Percentiles rank a stretch among this genome's conserved stretches.
phyloP scores from a whole-genome alignment of 1,140 invertebrate genomes.

The Artemia franciscana region DNA sequence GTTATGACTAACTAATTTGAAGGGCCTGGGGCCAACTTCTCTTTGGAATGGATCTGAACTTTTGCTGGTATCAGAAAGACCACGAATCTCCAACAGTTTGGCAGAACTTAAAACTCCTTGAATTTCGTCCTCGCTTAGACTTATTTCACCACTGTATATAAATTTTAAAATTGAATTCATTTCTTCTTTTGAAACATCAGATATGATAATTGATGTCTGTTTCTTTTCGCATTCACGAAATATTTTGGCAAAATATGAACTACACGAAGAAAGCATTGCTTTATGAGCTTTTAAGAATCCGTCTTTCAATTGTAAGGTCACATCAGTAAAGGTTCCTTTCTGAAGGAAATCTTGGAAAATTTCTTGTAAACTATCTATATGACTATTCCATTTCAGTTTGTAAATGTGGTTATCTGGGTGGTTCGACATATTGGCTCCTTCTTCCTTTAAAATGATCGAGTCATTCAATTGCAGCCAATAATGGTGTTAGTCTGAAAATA shows the following conservation, averaged over 20 bases:
- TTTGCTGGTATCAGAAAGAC: not conserved
- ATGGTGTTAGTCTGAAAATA: too few species aligned
- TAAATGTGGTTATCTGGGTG: not conserved
- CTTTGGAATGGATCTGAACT: not conserved
- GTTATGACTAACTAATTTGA: not conserved
- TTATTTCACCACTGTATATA: slow-evolving; percentile 44
- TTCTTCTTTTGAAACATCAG: slow-evolving; percentile 70
- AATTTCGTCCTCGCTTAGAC: slow-evolving; percentile 1
- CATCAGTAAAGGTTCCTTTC: slow-evolving; percentile 10
- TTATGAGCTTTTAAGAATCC: slow-evolving; percentile 11
- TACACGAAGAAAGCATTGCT: slow-evolving; percentile 11
- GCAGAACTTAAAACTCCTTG: slow-evolving; percentile 3
- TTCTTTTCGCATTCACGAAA: slow-evolving; percentile 33
- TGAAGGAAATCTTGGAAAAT: slow-evolving; percentile 26
- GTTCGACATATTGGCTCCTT: not conserved
- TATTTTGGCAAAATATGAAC: slow-evolving; percentile 10
- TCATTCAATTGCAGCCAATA: too few species aligned
- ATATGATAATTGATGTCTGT: slow-evolving; percentile 76
- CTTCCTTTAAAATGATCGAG: too few species aligned
- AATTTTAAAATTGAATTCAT: slow-evolving; percentile 74
- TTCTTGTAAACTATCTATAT: slow-evolving; percentile 16
- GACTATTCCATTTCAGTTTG: slow-evolving; percentile 19
- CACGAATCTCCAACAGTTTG: slow-evolving; percentile 6
- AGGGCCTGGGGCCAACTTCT: not conserved
- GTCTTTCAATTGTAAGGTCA: slow-evolving; percentile 9